These are phyloP conservation scores for Lepus americanus DNA, from an alignment of 2,113 vertebrate genomes.

Conservation along the genomic window DNA sequence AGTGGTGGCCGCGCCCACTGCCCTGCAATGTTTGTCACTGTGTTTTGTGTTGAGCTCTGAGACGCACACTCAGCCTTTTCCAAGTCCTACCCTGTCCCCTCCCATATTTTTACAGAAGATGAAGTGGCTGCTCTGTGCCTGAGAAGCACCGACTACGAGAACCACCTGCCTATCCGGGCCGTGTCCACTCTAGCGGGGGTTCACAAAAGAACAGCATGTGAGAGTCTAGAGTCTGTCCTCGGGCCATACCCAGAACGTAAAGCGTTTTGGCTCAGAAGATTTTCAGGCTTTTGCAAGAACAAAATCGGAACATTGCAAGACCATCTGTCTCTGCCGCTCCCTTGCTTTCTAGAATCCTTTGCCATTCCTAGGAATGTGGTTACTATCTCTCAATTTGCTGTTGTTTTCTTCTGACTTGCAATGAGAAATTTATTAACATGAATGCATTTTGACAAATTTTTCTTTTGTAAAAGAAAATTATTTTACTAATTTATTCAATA, in stretches of 20 bases:
- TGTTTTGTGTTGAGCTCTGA: background rate
- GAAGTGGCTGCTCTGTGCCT: rapidly evolving
- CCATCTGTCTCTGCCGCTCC: background rate
- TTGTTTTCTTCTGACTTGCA: background rate
- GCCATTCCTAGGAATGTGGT: background rate
- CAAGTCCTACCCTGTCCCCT: too few relatives aligned
- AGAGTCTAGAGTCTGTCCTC: background rate
- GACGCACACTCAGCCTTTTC: background rate
- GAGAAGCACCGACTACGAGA: background rate
- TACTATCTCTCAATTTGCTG: background rate
- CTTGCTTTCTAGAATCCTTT: background rate
- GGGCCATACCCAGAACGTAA: background rate
- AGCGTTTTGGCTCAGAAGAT: background rate
- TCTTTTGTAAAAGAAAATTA: background rate
- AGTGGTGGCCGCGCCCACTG: too few relatives aligned
- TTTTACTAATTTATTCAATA: too few relatives aligned
- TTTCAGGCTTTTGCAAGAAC: background rate
- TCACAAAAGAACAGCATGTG: background rate
- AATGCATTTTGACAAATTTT: background rate
- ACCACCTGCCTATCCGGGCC: background rate
- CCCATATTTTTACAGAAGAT: background rate
- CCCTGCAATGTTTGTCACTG: too few relatives aligned
- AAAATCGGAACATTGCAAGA: background rate
- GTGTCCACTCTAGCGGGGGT: background rate
- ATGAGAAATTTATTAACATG: background rate